Conservation (phyloP, 2,113 vertebrate genomes). For the Actenoides lindsayi region DNA sequence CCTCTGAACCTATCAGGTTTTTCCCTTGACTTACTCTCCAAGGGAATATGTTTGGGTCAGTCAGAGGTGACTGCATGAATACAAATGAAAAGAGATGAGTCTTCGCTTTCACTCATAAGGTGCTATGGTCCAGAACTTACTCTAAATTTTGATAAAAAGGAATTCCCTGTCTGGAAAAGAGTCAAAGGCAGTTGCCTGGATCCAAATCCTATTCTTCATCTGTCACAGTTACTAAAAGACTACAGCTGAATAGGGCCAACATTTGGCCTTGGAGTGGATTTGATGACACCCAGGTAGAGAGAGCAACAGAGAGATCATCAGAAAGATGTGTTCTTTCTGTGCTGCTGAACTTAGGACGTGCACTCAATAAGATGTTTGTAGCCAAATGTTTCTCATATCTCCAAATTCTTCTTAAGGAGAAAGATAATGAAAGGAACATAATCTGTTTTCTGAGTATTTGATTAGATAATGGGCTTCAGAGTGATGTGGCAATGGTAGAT, state of each 20-base stretch:
- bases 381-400: not conserved
- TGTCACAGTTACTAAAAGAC: not conserved
- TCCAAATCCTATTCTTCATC: not conserved
- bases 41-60: not conserved
- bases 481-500: not conserved
- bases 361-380: not conserved
- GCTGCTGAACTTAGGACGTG: not conserved
- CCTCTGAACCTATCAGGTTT: not conserved
- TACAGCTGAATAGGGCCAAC: not conserved
- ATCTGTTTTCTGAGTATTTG: not conserved
- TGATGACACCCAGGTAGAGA: not conserved
- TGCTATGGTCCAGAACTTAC: not conserved
- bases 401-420: not conserved
- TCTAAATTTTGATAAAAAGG: not conserved
- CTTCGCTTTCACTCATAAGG: not conserved
- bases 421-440: not conserved
- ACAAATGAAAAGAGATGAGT: not conserved
- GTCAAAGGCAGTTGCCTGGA: not conserved
- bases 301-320: not conserved
- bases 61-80: not conserved
- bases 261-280: not conserved
- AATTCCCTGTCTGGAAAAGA: not conserved
- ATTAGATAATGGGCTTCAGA: not conserved
- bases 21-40: not conserved
- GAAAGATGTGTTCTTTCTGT: not conserved